Conservation (phyloP, 2,797 vertebrate genomes). For the Coluber constrictor region DNA sequence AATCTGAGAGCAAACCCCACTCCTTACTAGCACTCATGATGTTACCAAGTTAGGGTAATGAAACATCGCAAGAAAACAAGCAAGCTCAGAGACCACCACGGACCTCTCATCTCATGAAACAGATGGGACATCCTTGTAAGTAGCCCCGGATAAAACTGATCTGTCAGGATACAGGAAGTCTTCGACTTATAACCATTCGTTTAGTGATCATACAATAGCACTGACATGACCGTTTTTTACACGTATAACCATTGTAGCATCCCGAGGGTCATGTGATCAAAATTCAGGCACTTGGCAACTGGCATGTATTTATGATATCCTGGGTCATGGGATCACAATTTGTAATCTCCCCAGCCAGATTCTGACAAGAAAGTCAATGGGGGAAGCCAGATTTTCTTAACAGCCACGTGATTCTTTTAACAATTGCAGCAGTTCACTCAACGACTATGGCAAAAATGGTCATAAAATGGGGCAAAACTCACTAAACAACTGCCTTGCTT, state of each 20-base stretch:
- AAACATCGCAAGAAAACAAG: too few relatives aligned
- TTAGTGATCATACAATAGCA: neutral
- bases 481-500: neutral
- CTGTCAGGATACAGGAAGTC: neutral
- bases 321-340: neutral
- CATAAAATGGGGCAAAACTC: neutral
- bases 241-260: neutral
- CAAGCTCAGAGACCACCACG: too few relatives aligned
- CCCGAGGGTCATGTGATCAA: neutral
- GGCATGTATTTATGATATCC: neutral
- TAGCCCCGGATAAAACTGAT: too few relatives aligned
- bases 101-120: too few relatives aligned
- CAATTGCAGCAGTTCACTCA: neutral
- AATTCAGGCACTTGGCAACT: neutral
- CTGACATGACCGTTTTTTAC: neutral
- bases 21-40: too few relatives aligned
- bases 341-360: neutral
- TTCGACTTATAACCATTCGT: neutral
- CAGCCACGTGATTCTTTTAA: neutral
- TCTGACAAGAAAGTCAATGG: neutral
- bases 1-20: too few relatives aligned
- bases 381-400: neutral
- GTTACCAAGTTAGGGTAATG: too few relatives aligned
- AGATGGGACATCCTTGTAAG: neutral
- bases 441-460: neutral